These are phyloP conservation scores for Leptinotarsa defecta DNA, from an alignment of 1,140 invertebrate species.

Conservation along the genomic window DNA sequence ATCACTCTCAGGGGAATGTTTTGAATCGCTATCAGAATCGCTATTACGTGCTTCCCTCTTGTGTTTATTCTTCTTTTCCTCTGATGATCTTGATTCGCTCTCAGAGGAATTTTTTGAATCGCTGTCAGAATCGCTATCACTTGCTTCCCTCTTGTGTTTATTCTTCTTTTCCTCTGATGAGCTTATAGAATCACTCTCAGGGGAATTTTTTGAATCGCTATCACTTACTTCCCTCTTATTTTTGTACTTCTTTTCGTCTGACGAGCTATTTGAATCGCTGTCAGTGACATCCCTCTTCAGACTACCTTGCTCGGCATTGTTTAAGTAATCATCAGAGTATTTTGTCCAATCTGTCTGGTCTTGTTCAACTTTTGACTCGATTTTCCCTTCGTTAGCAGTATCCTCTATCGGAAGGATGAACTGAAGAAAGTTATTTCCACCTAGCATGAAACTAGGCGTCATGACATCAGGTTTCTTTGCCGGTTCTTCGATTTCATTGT, in stretches of 20 bases:
- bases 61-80: not conserved
- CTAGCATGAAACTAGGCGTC: not conserved
- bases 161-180: not conserved
- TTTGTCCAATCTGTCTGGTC: not conserved
- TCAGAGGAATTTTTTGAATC: not conserved
- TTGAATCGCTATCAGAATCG: not conserved
- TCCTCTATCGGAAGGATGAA: not conserved
- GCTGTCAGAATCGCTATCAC: not conserved
- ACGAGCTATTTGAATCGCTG: not conserved
- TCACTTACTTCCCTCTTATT: not conserved
- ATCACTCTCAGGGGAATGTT: not conserved
- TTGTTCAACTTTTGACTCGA: too few species aligned
- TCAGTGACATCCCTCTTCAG: not conserved
- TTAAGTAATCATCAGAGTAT: not conserved
- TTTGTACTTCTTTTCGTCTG: too few species aligned
- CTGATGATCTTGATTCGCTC: not conserved
- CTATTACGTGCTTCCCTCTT: not conserved
- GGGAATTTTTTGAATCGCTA: not conserved
- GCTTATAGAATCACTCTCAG: too few species aligned
- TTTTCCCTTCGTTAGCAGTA: not conserved
- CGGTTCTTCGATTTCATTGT: not conserved
- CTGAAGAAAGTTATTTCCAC: not conserved
- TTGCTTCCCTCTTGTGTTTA: not conserved
- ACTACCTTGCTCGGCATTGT: not conserved
- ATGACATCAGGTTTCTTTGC: constrained; percentile 4